Base-by-base conservation (phyloP, 1,140 invertebrate genomes). In the Zaprionus tsacasi region DNA sequence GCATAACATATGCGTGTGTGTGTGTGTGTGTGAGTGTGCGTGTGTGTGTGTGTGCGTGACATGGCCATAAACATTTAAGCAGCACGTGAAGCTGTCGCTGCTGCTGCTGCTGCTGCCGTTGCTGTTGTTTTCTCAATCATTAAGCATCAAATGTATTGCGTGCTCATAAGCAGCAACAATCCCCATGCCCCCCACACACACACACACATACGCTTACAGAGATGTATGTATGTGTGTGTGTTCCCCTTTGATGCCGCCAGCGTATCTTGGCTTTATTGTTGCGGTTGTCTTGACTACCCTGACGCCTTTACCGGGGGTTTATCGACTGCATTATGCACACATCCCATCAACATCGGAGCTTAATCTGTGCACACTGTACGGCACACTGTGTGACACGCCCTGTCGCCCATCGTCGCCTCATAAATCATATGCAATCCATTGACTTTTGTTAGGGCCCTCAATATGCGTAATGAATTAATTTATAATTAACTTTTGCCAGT, bases 41-140 rank as follows among this genome's bases (percentile, higher is more conserved):
- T 36, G 17, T 60, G 12, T 1, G 3, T 48, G 10, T 38, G 21
- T 43, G 40, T 60, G 33, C 25, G n/a, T 40, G 33, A 15, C 4
- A 45, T 52, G 15, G 50, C 8, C 21, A 56, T 64, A 72, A 65
- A 54, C 43, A 38, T 45, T 59, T 33, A 60, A 45, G 40, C 58
- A 38, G 17, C n/a, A 54, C 43, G 21, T 63, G 21, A 45, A 17
- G 13, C 13, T 48, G 52, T 10, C 27, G 60, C 30, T 12, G 33
- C 45, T 38, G 55, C 30, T 69, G 61, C n/a, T 45, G 58, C 11
- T 13, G 52, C 43, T 45, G 52, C 27, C 64, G 56, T 54, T 65
- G 33, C 57, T 78, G 38, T 71, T 81, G 71, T 70, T 81, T 81
- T 81, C 76, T 78, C 70, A 78, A 78, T 81, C 78, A 81, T 81